phyloP scores from a whole-genome alignment of 2,113 vertebrate species.

The Charadrius vociferus region DNA sequence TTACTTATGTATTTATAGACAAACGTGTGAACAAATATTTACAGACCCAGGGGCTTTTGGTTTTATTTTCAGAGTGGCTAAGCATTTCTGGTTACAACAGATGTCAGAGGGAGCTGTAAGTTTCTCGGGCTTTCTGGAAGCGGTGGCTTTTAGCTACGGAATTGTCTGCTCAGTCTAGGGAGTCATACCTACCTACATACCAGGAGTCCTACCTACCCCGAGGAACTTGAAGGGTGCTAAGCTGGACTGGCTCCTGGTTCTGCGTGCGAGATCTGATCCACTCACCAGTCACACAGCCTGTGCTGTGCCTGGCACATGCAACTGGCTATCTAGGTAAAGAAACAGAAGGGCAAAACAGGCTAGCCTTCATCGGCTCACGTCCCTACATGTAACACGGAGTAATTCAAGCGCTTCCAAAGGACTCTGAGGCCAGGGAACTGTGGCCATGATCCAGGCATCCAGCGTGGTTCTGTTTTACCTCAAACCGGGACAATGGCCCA shows the following conservation, averaged over 20 bases:
- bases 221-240: neutral
- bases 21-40: neutral
- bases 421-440: neutral
- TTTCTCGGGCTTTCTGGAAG: neutral
- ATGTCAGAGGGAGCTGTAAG: neutral
- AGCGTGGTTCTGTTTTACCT: neutral
- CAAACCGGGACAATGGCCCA: neutral
- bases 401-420: neutral
- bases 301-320: fast-evolving
- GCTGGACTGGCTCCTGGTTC: neutral
- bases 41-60: neutral
- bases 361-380: neutral
- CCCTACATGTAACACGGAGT: neutral
- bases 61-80: neutral
- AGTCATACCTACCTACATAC: too few species aligned
- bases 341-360: neutral
- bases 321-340: fast-evolving
- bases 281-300: neutral
- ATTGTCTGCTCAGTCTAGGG: neutral
- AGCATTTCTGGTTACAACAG: neutral
- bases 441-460: neutral
- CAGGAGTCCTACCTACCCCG: neutral
- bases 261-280: neutral
- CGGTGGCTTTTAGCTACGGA: fast-evolving
- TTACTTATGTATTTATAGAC: neutral